phyloP scores from a whole-genome alignment of 1,140 invertebrate genomes.

The Drosophila parabipectinata region DNA sequence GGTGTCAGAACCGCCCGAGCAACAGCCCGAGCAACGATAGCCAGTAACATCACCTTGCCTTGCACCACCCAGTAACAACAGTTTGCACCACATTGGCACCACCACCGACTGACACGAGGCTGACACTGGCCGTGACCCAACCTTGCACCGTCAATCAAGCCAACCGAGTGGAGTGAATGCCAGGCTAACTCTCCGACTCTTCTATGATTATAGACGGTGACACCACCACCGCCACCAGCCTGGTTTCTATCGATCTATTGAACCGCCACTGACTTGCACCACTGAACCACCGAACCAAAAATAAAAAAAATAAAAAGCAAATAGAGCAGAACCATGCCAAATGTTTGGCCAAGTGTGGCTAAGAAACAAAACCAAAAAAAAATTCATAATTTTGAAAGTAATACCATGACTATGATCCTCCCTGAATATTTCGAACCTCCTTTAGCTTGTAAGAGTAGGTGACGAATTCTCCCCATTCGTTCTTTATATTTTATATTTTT shows the following conservation, averaged over 20 bases:
- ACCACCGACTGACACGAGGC: not conserved
- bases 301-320: constrained; percentile 40
- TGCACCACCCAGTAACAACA: constrained; percentile 1
- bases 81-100: not conserved
- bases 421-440: no score
- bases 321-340: constrained; percentile 69
- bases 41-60: not conserved
- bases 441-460: not conserved
- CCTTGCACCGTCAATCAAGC: constrained; percentile 28
- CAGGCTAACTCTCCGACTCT: constrained; percentile 3
- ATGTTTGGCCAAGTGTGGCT: constrained; percentile 67
- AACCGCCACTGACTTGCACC: constrained; percentile 26
- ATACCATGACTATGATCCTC: constrained; percentile 3
- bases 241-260: constrained; percentile 7
- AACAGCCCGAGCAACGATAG: no score
- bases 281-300: constrained; percentile 31
- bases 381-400: constrained; percentile 48
- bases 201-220: constrained; percentile 14
- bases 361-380: constrained; percentile 16
- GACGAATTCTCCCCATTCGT: not conserved
- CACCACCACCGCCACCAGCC: constrained; percentile 5
- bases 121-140: constrained; percentile 35
- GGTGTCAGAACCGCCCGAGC: not conserved
- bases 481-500: not conserved
- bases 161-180: constrained; percentile 15